Percentiles rank a stretch among this genome's conserved stretches.
Evolutionary conservation across 1,140 invertebrate species (phyloP).

Genomic region (Caerostris extrusa): DNA sequence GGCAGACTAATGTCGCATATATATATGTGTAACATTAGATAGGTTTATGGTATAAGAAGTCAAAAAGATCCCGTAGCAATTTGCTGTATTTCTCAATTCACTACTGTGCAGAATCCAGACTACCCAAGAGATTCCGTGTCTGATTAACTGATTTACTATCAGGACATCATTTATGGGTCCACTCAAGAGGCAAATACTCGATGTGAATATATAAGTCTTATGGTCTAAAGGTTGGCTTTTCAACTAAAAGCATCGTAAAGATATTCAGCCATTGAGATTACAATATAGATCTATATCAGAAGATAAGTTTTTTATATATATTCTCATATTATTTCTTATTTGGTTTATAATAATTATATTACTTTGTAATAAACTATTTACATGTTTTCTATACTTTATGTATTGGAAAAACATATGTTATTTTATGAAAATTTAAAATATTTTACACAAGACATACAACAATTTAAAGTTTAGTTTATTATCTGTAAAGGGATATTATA

Average conservation of each 20-base stretch:
- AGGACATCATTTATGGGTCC: slow-evolving; percentile 48
- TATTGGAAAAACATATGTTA: no score
- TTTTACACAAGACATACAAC: no score
- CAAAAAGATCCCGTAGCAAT: not conserved
- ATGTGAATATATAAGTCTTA: not conserved
- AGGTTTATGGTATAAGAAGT: slow-evolving; percentile 3
- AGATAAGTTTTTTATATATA: not conserved
- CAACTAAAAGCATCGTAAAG: not conserved
- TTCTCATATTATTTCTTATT: no score
- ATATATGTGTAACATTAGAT: not conserved
- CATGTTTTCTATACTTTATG: no score
- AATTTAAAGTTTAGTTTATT: no score
- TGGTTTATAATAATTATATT: no score
- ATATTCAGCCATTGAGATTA: not conserved
- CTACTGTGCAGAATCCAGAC: slow-evolving; percentile 37
- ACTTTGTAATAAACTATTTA: no score
- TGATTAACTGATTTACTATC: slow-evolving; percentile 61
- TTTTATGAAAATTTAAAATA: no score
- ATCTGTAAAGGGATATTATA: no score
- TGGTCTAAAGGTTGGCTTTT: slow-evolving; percentile 2
- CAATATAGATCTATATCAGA: not conserved
- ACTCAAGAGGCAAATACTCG: slow-evolving; percentile 57
- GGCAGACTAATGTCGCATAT: not conserved
- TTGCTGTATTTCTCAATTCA: slow-evolving; percentile 7
- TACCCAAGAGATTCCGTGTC: slow-evolving; percentile 50